These are phyloP conservation scores for Amphiprion ocellaris DNA, from an alignment of 2,113 vertebrate species.

Conservation along the genomic window DNA sequence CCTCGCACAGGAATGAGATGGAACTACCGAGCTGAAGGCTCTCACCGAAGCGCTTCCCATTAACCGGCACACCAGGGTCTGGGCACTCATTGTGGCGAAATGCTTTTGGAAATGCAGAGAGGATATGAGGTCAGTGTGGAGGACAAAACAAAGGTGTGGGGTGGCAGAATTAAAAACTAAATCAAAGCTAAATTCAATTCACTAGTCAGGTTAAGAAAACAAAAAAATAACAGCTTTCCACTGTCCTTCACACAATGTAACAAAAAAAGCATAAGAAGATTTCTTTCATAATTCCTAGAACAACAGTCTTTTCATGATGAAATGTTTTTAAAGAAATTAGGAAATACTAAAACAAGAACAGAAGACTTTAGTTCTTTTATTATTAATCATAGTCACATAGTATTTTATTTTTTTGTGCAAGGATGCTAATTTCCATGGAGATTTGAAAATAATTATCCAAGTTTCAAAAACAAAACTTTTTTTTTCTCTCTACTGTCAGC, in stretches of 20 bases:
- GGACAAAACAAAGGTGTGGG: neutral
- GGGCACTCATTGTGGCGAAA: constrained; percentile 98
- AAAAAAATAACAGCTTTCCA: neutral
- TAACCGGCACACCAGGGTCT: constrained; percentile 94
- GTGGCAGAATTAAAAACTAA: too few species aligned
- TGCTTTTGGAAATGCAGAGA: constrained; percentile 79
- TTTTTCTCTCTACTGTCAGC: constrained; percentile 39
- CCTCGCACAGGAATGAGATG: constrained; percentile 96
- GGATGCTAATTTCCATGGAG: constrained; percentile 34
- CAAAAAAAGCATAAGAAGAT: neutral
- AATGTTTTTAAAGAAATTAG: neutral
- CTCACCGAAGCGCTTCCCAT: constrained; percentile 95
- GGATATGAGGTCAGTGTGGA: neutral
- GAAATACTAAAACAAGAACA: neutral
- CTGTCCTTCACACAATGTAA: neutral
- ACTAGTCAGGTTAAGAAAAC: neutral
- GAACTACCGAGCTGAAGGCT: constrained; percentile 97
- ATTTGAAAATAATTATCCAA: constrained; percentile 43
- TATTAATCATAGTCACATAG: constrained; percentile 13
- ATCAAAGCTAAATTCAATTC: too few species aligned
- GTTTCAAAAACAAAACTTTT: constrained; percentile 37
- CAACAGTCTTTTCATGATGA: neutral
- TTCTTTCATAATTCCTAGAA: neutral
- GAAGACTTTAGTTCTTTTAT: neutral
- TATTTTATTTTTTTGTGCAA: neutral